Percentiles rank a stretch among this genome's conserved stretches.
phyloP scores from a whole-genome alignment of 2,797 vertebrate genomes.

The Botia kubotai region DNA sequence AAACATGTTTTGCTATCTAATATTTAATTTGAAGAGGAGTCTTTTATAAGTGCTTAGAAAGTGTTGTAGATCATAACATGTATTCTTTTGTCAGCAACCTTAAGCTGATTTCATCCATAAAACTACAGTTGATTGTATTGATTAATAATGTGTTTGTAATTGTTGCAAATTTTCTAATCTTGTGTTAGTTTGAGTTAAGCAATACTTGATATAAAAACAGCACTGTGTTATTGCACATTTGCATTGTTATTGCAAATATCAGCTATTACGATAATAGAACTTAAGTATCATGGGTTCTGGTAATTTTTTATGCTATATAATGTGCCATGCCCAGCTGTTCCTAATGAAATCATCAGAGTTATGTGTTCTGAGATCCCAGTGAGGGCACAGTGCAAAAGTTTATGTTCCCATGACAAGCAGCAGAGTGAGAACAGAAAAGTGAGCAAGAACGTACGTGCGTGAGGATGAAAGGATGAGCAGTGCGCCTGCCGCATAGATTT shows the following conservation, averaged over 20 bases:
- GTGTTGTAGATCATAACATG: neutral
- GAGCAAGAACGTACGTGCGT: constrained; percentile 50
- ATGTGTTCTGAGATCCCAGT: constrained; percentile 73
- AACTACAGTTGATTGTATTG: neutral
- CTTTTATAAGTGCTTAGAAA: neutral
- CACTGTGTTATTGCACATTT: neutral
- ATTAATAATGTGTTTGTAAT: neutral
- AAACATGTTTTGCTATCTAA: constrained; percentile 6
- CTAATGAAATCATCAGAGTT: constrained; percentile 80
- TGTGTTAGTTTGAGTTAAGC: constrained; percentile 7
- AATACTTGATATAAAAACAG: neutral
- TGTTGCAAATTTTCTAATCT: neutral
- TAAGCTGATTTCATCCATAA: neutral
- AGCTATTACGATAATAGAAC: neutral
- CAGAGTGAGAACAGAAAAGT: constrained; percentile 58
- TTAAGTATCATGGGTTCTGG: neutral
- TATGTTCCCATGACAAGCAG: constrained; percentile 80
- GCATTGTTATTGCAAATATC: neutral
- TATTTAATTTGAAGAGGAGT: constrained; percentile 15
- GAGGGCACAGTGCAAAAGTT: constrained; percentile 84
- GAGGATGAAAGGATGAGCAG: constrained; percentile 82
- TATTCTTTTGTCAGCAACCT: neutral
- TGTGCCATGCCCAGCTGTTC: neutral
- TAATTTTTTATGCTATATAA: neutral
- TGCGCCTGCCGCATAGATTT: constrained; percentile 85